Evolutionary conservation across 2,113 vertebrate species (phyloP).

Genomic region (Tupaia chinensis): DNA sequence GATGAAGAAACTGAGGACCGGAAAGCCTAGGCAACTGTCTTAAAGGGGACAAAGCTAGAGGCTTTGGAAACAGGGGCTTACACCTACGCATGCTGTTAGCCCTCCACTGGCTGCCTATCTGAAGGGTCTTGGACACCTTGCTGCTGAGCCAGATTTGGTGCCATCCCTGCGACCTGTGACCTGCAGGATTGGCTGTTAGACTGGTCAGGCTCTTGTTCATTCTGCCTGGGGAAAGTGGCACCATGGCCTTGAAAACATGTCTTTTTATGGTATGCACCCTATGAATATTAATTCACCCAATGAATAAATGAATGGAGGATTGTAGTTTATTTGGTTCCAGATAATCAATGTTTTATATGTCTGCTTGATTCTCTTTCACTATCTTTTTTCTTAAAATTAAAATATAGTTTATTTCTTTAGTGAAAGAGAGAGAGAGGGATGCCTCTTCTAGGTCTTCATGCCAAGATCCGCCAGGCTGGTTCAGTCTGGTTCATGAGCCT

Average conservation of each 20-base stretch:
- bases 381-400: neutral
- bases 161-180: rapidly evolving
- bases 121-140: neutral
- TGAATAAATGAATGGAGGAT: neutral
- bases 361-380: neutral
- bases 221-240: no score
- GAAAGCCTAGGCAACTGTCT: neutral
- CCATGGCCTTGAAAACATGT: neutral
- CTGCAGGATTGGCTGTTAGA: neutral
- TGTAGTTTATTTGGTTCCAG: neutral
- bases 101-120: neutral
- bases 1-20: neutral
- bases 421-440: no score
- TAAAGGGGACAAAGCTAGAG: neutral
- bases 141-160: neutral
- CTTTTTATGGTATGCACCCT: neutral
- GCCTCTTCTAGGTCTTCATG: no score
- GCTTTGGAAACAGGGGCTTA: neutral
- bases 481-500: no score
- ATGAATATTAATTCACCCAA: neutral
- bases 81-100: neutral
- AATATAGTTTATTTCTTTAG: no score
- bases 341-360: neutral
- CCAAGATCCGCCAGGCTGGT: no score
- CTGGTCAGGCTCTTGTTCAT: neutral